Base-by-base conservation (phyloP, 1,140 invertebrate species). In the Branchinecta lynchi region DNA sequence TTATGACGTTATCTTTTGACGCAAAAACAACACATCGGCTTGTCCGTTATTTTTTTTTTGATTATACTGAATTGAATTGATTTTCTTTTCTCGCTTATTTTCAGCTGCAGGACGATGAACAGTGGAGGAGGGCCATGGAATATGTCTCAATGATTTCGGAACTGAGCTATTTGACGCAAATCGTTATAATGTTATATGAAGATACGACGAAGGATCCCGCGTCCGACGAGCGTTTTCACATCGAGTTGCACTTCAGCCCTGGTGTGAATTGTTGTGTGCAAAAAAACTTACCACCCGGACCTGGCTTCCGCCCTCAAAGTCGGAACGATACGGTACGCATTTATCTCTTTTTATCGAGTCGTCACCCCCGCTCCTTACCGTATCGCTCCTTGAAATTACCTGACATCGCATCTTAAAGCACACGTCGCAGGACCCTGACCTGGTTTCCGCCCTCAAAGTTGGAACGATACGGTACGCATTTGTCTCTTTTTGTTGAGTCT, bases 181-280 rank as follows among this genome's bases (percentile, higher is more conserved):
- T 98, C 68, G 94, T 98, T 0, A 92, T 99, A 7, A 98, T 98
- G 94, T 80, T 98, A n/a, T 98, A 98, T 77, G 96, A 99, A 81
- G 95, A 99, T 81, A 93, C 93, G 7, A 96, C 92, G 0, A 97
- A 98, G 79, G 92, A 93, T 79, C 89, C 89, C 0, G 85, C 82
- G 51, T 92, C 89, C 12, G 90, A 94, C 76, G 89, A 92, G 79
- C 84, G 85, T 72, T 98, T 97, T 77, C 95, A 98, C 77, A 91
- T 98, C 51, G 95, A 98, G 79, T 80, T 98, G 15, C 95, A 98
- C 80, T 98, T 98, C 76, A 97, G 93, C 82, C 94, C 95, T 2
- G 95, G 95, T 65, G 93, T 95, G 0, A 94, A 94, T 78, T 95
- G 92, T 78, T 94, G 92, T 77, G 91, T 95, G 12, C 91, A 95